A percentile compares a stretch with the other conserved stretches of the same genome.
Evolutionary conservation across 2,797 vertebrate species (phyloP).

Genomic region (Helicolenus hilgendorfi): DNA sequence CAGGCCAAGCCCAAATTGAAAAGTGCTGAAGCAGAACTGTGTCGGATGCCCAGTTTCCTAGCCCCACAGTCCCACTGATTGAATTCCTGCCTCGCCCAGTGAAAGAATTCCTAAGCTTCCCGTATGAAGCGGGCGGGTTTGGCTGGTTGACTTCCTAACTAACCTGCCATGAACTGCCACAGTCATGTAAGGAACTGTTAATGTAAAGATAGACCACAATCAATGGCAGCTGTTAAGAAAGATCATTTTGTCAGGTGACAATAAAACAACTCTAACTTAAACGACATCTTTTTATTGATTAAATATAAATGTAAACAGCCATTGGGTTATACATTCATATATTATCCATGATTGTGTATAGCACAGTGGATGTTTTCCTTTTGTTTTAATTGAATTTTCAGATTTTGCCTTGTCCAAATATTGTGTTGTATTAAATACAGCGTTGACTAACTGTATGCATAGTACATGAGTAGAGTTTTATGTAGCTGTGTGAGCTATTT

Average conservation of each 20-base stretch:
- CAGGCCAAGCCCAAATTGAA: conserved; percentile 87
- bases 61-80: conserved; percentile 78
- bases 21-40: conserved; percentile 88
- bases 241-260: neutral
- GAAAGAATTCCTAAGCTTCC: conserved; percentile 75
- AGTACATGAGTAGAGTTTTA: too few species aligned
- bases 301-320: neutral
- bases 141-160: conserved; percentile 58
- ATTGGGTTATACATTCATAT: neutral
- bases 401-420: neutral
- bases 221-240: neutral
- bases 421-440: neutral
- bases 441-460: neutral
- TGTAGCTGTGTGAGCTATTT: conserved; percentile 81
- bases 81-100: conserved; percentile 83
- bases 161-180: conserved; percentile 33
- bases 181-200: neutral
- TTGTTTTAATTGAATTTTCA: rapidly evolving
- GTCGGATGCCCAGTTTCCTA: conserved; percentile 83
- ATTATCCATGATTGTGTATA: neutral
- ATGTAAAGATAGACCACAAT: neutral
- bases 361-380: neutral
- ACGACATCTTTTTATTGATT: neutral
- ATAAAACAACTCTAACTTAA: neutral
- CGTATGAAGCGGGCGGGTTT: conserved; percentile 27